Evolutionary conservation across 2,113 vertebrate species (phyloP).

Genomic region (Lycaon pictus): DNA sequence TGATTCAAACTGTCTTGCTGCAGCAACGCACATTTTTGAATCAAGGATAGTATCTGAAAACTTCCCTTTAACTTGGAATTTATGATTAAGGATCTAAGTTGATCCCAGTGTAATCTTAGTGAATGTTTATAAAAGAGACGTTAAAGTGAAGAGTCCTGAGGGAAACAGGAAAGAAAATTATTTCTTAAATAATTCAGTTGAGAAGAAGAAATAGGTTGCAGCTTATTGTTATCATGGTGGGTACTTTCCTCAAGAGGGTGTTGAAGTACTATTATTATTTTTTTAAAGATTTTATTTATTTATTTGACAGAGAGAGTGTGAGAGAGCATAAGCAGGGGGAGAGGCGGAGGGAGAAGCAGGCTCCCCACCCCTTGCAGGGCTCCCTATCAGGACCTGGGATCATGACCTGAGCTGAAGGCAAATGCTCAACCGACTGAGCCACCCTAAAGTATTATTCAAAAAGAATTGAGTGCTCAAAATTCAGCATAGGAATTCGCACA

Average conservation of each 20-base stretch:
- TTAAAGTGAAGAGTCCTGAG: background rate
- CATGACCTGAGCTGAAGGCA: background rate
- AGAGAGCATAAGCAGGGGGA: background rate
- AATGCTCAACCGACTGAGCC: background rate
- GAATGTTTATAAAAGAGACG: background rate
- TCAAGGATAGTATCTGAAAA: background rate
- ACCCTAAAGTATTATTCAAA: background rate
- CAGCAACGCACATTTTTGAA: background rate
- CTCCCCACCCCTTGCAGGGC: background rate
- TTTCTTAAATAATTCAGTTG: background rate
- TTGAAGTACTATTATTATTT: background rate
- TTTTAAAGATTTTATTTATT: background rate
- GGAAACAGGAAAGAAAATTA: background rate
- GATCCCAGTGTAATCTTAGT: background rate
- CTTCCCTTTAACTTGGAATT: constrained; percentile 48
- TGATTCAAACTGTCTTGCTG: background rate
- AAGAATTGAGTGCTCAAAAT: constrained; percentile 16
- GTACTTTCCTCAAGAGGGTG: constrained; percentile 18
- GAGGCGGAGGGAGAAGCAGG: background rate
- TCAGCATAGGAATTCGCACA: background rate
- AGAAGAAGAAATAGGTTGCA: background rate
- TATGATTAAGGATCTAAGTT: constrained; percentile 40
- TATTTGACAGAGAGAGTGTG: background rate
- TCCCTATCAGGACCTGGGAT: background rate
- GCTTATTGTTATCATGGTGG: background rate